A percentile compares a stretch with the other conserved stretches of the same genome.
Evolutionary conservation across 2,113 vertebrate genomes (phyloP).

Genomic region (Cyprinus carpio): DNA sequence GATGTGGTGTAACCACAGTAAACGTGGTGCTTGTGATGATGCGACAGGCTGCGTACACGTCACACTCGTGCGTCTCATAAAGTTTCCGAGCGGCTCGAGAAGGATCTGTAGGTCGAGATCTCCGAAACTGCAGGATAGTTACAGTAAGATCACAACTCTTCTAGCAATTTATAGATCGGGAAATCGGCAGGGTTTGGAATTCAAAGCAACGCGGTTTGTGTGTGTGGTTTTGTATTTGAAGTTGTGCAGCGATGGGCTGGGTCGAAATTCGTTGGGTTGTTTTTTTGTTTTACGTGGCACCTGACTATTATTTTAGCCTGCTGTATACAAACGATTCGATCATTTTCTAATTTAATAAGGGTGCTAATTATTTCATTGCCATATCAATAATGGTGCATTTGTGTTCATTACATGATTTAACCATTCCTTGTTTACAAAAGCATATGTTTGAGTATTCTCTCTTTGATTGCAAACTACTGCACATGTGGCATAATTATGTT

Average conservation of each 20-base stretch:
- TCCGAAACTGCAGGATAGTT: not conserved
- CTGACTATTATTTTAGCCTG: not conserved
- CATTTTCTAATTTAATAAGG: not conserved
- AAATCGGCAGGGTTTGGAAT: not conserved
- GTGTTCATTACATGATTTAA: not conserved
- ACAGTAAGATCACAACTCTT: not conserved
- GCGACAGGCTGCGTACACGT: not conserved
- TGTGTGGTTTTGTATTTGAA: not conserved
- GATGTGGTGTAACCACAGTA: no score
- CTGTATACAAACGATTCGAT: not conserved
- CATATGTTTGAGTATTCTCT: not conserved
- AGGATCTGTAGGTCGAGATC: not conserved
- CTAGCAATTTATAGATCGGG: no score
- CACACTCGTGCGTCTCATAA: not conserved
- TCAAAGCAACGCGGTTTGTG: not conserved
- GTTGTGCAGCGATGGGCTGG: not conserved
- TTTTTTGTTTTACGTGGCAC: not conserved
- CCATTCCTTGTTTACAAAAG: not conserved
- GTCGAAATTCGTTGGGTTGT: not conserved
- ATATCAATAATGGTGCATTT: not conserved
- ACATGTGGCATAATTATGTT: not conserved
- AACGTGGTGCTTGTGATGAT: no score
- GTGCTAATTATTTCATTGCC: not conserved
- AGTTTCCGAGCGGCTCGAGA: not conserved
- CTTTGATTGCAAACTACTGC: not conserved